phyloP scores from a whole-genome alignment of 1,140 invertebrate genomes.

The Babylonia areolata region DNA sequence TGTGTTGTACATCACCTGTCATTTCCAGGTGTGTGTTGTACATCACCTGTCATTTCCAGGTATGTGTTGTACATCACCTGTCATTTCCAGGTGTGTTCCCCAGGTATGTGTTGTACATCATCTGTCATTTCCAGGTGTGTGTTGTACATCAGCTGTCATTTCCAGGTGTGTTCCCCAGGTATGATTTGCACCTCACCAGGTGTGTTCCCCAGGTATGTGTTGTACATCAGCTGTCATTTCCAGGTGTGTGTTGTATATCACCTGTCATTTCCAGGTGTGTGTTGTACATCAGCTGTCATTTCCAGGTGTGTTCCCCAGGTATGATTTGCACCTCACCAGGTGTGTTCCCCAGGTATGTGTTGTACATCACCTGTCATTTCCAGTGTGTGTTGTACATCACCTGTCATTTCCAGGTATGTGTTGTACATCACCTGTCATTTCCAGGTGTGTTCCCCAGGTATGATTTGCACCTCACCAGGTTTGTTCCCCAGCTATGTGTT shows the following conservation, averaged over 20 bases:
- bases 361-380: too few species aligned
- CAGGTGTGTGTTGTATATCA: neutral
- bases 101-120: neutral
- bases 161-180: conserved; percentile 48
- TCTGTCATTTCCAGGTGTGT: conserved; percentile 53
- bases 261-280: conserved; percentile 53
- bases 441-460: conserved; percentile 47
- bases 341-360: conserved; percentile 51
- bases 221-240: too few species aligned
- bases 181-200: neutral
- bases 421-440: neutral
- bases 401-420: conserved; percentile 45
- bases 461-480: neutral
- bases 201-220: conserved; percentile 51
- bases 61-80: neutral
- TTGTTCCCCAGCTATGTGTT: too few species aligned
- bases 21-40: conserved; percentile 63
- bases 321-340: neutral
- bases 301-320: conserved; percentile 48
- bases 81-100: conserved; percentile 49
- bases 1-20: neutral
- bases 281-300: conserved; percentile 39
- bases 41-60: too few species aligned
- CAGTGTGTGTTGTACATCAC: neutral
- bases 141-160: conserved; percentile 39